Conservation (phyloP, 37 sponge, comb jelly and placozoan species). For the Spongilla lacustris region DNA sequence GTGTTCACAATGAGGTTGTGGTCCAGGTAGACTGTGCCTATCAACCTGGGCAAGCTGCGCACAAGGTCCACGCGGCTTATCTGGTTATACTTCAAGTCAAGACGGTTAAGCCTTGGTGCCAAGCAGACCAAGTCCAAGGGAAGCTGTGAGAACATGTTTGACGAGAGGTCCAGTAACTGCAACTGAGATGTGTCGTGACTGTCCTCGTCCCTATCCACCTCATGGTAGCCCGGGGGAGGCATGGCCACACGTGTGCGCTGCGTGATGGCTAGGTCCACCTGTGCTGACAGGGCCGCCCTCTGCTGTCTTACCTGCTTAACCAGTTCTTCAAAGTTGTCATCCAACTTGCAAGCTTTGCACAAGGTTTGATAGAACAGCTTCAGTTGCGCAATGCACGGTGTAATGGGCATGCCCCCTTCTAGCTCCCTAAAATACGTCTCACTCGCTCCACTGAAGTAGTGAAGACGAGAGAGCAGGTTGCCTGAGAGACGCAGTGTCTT, state of each 20-base stretch:
- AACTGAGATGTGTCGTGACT: too few species aligned
- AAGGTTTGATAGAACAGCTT: neutral
- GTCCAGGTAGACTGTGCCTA: conserved; percentile 27
- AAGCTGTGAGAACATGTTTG: conserved; percentile 56
- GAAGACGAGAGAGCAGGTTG: conserved; percentile 59
- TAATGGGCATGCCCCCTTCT: neutral
- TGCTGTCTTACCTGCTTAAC: too few species aligned
- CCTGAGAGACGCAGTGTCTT: conserved; percentile 36
- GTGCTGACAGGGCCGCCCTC: too few species aligned
- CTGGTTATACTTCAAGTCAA: conserved; percentile 40
- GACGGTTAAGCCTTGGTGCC: conserved; percentile 67
- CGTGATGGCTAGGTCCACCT: too few species aligned
- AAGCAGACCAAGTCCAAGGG: conserved; percentile 80
- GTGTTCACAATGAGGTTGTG: conserved; percentile 12
- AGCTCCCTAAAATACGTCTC: too few species aligned
- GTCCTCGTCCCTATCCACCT: too few species aligned
- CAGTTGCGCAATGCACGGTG: too few species aligned
- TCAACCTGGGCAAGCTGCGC: conserved; percentile 25
- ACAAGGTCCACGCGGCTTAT: conserved; percentile 39
- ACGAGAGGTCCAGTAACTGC: conserved; percentile 49
- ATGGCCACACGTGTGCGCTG: too few species aligned
- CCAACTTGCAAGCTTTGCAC: too few species aligned
- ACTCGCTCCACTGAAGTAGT: too few species aligned
- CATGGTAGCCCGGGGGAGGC: too few species aligned
- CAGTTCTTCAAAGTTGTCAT: too few species aligned